Conservation (phyloP, 2,113 vertebrate species). For the Antigone vipio region DNA sequence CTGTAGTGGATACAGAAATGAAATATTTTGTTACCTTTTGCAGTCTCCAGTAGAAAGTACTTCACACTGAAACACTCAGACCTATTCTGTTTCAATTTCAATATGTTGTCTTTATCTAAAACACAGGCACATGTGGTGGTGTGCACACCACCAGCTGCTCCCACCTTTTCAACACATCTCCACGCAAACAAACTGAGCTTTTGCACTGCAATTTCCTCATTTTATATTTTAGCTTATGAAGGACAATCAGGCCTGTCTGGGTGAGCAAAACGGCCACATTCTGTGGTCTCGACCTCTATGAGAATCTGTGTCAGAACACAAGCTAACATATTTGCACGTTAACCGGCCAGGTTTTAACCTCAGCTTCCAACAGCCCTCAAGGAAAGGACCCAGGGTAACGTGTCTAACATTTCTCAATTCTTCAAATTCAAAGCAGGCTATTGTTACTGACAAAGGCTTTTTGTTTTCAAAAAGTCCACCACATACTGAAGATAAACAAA, state of each 20-base stretch:
- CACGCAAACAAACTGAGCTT: fast-evolving
- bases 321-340: neutral
- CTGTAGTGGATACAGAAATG: neutral
- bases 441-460: neutral
- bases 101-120: neutral
- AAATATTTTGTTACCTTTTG: neutral
- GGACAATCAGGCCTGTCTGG: neutral
- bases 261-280: neutral
- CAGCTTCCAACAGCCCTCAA: neutral
- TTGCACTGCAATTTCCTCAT: neutral
- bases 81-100: neutral
- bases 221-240: neutral
- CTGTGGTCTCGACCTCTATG: neutral
- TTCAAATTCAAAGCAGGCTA: neutral
- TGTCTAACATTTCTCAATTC: neutral
- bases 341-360: neutral
- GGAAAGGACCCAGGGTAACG: neutral
- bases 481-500: neutral
- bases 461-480: neutral
- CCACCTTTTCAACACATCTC: neutral
- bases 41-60: neutral
- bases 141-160: neutral
- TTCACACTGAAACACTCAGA: neutral
- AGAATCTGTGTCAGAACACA: neutral
- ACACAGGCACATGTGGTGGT: neutral